Evolutionary conservation across 1,140 invertebrate genomes (phyloP).

Genomic region (Argopecten irradians): DNA sequence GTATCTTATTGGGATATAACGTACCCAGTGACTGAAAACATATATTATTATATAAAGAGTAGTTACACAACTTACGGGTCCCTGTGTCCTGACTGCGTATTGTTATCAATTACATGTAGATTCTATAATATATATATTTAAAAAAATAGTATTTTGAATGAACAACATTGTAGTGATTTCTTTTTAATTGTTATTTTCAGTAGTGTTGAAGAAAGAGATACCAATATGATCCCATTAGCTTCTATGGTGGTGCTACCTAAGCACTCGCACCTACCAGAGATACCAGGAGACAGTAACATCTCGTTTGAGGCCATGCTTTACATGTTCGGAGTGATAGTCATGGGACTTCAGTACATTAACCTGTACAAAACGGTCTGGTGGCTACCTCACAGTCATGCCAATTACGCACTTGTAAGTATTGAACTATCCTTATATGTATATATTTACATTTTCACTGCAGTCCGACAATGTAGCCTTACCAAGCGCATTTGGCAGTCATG

Average conservation of each 20-base stretch:
- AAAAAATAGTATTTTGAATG: neutral
- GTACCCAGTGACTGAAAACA: too few species aligned
- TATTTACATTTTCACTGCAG: too few species aligned
- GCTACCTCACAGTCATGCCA: slow-evolving; percentile 93
- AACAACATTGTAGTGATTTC: neutral
- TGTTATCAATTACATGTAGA: neutral
- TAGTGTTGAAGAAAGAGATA: slow-evolving; percentile 66
- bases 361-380: slow-evolving; percentile 98
- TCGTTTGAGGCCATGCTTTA: slow-evolving; percentile 90
- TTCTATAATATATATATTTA: neutral
- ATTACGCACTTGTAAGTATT: slow-evolving; percentile 89
- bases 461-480: too few species aligned
- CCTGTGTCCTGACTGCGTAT: neutral
- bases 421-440: too few species aligned
- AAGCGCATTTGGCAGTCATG: too few species aligned
- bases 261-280: slow-evolving; percentile 83
- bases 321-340: slow-evolving; percentile 84
- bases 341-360: slow-evolving; percentile 93
- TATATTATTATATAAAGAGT: too few species aligned
- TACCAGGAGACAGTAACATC: slow-evolving; percentile 88
- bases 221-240: slow-evolving; percentile 68
- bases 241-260: slow-evolving; percentile 72
- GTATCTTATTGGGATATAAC: too few species aligned
- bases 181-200: slow-evolving; percentile 54
- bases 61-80: neutral